Base-by-base conservation (phyloP, 2,113 vertebrate genomes). In the Callipepla californica region DNA sequence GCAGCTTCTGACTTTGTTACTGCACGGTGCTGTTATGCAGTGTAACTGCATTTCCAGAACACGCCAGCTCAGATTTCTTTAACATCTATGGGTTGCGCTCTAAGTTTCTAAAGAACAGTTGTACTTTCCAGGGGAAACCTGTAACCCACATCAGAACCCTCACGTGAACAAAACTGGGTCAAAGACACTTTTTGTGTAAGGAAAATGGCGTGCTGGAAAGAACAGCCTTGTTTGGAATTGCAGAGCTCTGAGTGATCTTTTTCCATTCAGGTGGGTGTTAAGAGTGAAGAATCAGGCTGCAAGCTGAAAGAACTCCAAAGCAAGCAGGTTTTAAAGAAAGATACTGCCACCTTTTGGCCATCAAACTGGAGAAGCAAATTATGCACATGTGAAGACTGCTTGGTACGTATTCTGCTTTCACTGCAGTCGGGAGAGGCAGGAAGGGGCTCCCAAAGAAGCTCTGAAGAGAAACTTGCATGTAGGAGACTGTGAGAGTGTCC, bases 331-430 rank as follows among this genome's bases (percentile, higher is more conserved):
- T 58, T 97, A 9, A 97, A 96, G 96, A 97, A 96, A 62, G 96
- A 97, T 40, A 97, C 97, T 57, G 98, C 99, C 3, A 98, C 98
- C 87, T 99, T 98, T 92, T 99, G 99, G 99, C 98, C 99, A 4
- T 97, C 95, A 5, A 97, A 97, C 91, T 99, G 99, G 99, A 98
- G 99, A n/a, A 97, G 97, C 80, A 97, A 98, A 92, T 93, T 99
- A 20, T 99, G 99, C 94, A 98, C 98, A 90, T 99, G 99, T 95
- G 96, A 95, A 62, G 97, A 94, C 94, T 99, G 99, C 70, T 97
- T 98, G 99, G 99, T 99, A 96, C n/a, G 97, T 93, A 32, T 44
- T 20, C 42, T 55, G 32, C 59, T 58, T 68, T 51, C 50, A 5
- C 80, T 69, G 11, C n/a, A 5, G 2, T 21, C 36, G 30, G 68